A percentile compares a stretch with the other conserved stretches of the same genome.
Conservation (phyloP, 2,797 vertebrate genomes). For the Pempheris klunzingeri region DNA sequence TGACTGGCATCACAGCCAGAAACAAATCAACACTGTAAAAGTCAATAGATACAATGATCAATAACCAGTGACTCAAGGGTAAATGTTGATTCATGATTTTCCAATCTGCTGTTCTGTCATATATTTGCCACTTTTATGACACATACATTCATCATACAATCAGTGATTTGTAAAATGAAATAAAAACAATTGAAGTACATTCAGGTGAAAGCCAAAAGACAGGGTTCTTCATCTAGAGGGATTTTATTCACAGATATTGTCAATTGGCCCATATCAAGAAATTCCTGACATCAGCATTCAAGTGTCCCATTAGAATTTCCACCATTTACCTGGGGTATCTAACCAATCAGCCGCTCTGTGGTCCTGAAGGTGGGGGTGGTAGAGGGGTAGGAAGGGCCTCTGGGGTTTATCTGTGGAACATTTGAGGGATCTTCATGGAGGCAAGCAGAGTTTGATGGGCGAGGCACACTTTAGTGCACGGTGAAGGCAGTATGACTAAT, state of each 20-base stretch:
- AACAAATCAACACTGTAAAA: slow-evolving; percentile 59
- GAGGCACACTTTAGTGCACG: slow-evolving; percentile 80
- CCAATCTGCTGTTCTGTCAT: slow-evolving; percentile 29
- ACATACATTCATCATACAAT: slow-evolving; percentile 8
- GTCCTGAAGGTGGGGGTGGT: slow-evolving; percentile 70
- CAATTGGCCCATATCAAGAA: slow-evolving; percentile 58
- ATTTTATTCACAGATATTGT: slow-evolving; percentile 53
- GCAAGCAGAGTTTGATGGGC: slow-evolving; percentile 82
- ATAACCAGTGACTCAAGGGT: slow-evolving; percentile 27
- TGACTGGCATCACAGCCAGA: slow-evolving; percentile 46
- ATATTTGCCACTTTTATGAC: slow-evolving; percentile 39
- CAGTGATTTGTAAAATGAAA: slow-evolving; percentile 4
- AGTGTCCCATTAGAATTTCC: slow-evolving; percentile 70
- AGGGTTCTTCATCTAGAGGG: slow-evolving; percentile 31
- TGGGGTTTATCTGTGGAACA: slow-evolving; percentile 83
- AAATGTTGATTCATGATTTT: slow-evolving; percentile 48
- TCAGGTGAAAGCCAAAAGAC: slow-evolving; percentile 23
- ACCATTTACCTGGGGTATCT: slow-evolving; percentile 78
- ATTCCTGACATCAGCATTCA: slow-evolving; percentile 75
- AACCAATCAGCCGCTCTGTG: slow-evolving; percentile 76
- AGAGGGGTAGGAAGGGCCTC: slow-evolving; percentile 72
- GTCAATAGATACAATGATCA: slow-evolving; percentile 57
- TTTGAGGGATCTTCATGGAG: slow-evolving; percentile 80
- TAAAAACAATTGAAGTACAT: slow-evolving; percentile 22
- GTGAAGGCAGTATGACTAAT: slow-evolving; percentile 85